Evolutionary conservation across 2,888 invertebrate species (phyloP), one percentile per base, ranked within the genome.

Genomic region (Orchesella flavescens): DNA sequence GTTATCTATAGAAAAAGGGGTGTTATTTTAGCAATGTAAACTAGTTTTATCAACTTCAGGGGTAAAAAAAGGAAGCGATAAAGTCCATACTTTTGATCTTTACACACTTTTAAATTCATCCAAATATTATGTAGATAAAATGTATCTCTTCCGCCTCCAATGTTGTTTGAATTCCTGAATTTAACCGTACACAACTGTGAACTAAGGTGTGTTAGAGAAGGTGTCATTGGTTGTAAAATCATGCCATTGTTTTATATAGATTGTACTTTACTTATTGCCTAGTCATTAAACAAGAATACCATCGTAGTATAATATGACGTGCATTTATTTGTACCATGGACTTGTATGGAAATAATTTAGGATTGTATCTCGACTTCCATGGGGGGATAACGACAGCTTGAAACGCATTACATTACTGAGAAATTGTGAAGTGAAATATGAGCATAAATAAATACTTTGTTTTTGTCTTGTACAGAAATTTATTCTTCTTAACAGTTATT

Each of bases 191-290:
- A 34, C 34, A 34, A 34, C 7, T 34, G 7, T 7, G 34, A 34
- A 4, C 7, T 34, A 34, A 34, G 34, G 34, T 34, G 34, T 34
- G 34, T 34, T 34, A 34, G 34, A 7, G 34, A 34, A n/a, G 2
- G 34, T 49, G 49, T 49, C n/a, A 49, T 49, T 12, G 12, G 49
- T n/a, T 49, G 12, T 49, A 15, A 49, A 57, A 59, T 59, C 53
- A 73, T 61, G 61, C 61, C 73, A 59, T 73, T 73, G 19, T 73
- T 59, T 73, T n/a, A 53, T 73, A 61, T 21, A 55, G 44, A 15
- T 34, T 61, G 44, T 59, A 73, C 43, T 73, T 59, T 71, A 55
- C 59, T 59, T 43, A 71, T 59, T 65, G 17, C 75, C 75, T 75
- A 75, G 75, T 75, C 75, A 75, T 53, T 75, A 19, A 24, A 55